Evolutionary conservation across 2,888 invertebrate genomes (phyloP), one percentile per base, ranked within the genome.

Genomic region (Byasa hedistus): DNA sequence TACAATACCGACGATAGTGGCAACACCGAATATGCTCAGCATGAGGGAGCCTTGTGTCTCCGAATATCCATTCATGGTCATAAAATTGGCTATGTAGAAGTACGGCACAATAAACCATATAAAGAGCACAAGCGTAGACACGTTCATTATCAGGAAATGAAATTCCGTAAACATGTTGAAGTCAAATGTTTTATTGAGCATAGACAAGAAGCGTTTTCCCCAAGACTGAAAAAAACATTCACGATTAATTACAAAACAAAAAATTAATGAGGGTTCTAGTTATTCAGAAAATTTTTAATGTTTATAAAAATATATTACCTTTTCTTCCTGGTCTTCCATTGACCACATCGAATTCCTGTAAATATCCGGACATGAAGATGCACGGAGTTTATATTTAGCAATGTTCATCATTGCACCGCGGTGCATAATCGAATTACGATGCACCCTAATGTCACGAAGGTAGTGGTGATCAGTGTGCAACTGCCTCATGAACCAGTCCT

Each of bases 81-180:
- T 95, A 81, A 96, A 95, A 76, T 97, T 96, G 48, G 96, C 95
- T 71, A 98, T 93, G 87, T 97, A 98, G 82, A 98, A 96, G 87
- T 98, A 98, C 52, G 98, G 98, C 69, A 98, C 96, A 79, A 99
- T 98, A 84, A 96, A 97, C 96, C 98, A 98, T 77, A 96, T 95
- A 87, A 98, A 98, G 63, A 98, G 93, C 68, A 98, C 93, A 73
- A 98, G 94, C 66, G 98, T 98, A n/a, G 98, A 97, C 19, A 98
- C 79, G 69, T 97, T 96, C 92, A 98, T 95, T 78, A 96, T 93
- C 63, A 96, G 86, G 84, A 97, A 97, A 79, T 96, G 96, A 64
- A 95, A 91, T 79, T 96, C 96, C 71, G 95, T 92, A 80, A 97
- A 96, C 93, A 97, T 94, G 67, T 96, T 95, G 84, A 97, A 96